Base-by-base conservation (phyloP, 2,888 invertebrate species). In the Nyleta sp. region DNA sequence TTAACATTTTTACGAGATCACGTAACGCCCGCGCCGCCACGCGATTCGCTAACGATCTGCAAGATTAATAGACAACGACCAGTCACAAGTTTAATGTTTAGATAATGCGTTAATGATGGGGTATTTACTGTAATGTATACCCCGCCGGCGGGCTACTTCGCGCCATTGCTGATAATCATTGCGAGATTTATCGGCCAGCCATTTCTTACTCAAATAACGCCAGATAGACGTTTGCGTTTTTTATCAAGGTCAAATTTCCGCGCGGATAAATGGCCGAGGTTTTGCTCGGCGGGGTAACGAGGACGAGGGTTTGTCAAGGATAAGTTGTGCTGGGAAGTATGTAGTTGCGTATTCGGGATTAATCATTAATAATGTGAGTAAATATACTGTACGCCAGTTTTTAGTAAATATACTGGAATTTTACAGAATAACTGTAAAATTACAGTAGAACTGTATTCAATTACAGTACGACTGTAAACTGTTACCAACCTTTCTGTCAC, bases 1-100 rank as follows among this genome's bases (percentile, higher is more conserved):
- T 89, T 88, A 88, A 88, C 87, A 87, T 88, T 87, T 88, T 89
- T 87, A 89, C 85, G 88, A 87, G 86, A 83, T 87, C 86, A 85
- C 88, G 87, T 88, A 87, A 83, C 79, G 72, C 82, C 35, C 33
- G 81, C 73, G 42, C 64, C 71, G 55, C 75, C 77, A 50, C 77
- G 62, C 82, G 73, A 80, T 82, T 81, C 82, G 84, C 84, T 83
- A 84, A 83, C 80, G 81, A 81, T 78, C 65, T 53, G 55, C 62
- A 74, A 82, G 80, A 83, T 83, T 82, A 82, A 84, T 81, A 78
- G 72, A 72, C 59, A 75, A 72, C 72, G 62, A 75, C 74, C 62
- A 68, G 75, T 71, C 71, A 68, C 74, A 65, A 60, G 70, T 74
- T 78, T 71, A 74, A 78, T 74, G 74, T 67, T 74, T 65, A 74